Evolutionary conservation across 2,113 vertebrate genomes (phyloP).

Genomic region (Oxyruncus cristatus): DNA sequence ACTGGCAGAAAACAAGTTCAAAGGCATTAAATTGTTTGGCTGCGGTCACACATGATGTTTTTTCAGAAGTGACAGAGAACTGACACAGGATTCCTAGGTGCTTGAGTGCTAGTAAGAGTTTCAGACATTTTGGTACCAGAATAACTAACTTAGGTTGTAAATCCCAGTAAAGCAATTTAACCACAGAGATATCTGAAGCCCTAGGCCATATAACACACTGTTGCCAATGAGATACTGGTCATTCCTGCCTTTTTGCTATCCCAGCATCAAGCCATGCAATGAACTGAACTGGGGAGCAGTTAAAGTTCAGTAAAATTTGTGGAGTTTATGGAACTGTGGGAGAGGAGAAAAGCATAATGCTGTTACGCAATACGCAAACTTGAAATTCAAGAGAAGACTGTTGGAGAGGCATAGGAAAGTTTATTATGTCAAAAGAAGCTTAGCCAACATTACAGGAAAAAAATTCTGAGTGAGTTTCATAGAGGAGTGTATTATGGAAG

Average conservation of each 20-base stretch:
- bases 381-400: not conserved
- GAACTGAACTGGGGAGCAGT: not conserved
- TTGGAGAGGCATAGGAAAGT: not conserved
- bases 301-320: not conserved
- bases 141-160: not conserved
- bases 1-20: not conserved
- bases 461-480: not conserved
- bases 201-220: not conserved
- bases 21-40: not conserved
- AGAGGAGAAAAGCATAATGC: not conserved
- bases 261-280: not conserved
- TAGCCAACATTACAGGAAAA: not conserved
- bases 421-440: not conserved
- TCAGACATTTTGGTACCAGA: not conserved
- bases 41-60: not conserved
- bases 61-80: not conserved
- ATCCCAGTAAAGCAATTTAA: not conserved
- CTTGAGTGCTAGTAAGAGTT: not conserved
- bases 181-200: not conserved
- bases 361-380: not conserved
- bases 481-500: not conserved
- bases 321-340: not conserved
- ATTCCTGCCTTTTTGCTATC: not conserved
- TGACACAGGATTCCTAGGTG: not conserved
- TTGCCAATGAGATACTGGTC: not conserved